Evolutionary conservation across 2,888 invertebrate genomes (phyloP).

Genomic region (Tribolium freemani): DNA sequence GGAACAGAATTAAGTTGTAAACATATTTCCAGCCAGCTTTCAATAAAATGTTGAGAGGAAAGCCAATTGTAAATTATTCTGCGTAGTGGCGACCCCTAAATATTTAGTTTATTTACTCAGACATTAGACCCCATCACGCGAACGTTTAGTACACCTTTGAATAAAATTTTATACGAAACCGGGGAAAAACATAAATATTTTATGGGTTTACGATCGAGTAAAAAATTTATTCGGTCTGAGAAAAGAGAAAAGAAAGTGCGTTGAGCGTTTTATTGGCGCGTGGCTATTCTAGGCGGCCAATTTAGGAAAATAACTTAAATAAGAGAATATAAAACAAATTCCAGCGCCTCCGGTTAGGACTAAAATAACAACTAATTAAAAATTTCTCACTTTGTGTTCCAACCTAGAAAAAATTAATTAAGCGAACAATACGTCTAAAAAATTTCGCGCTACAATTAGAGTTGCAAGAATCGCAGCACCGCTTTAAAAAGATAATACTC

Average conservation of each 20-base stretch:
- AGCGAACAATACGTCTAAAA: not conserved
- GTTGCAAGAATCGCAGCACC: constrained; percentile 9
- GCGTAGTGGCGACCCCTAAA: too few species aligned
- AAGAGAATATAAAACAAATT: not conserved
- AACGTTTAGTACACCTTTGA: constrained; percentile 27
- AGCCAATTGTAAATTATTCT: constrained; percentile 10
- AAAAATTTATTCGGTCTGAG: constrained; percentile 21
- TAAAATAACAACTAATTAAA: constrained; percentile 2
- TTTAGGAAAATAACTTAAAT: not conserved
- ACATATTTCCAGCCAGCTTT: constrained; percentile 13
- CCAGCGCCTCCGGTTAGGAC: not conserved
- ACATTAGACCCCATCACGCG: constrained; percentile 10
- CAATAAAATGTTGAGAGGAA: constrained; percentile 9
- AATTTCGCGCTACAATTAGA: not conserved
- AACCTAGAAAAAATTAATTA: not conserved
- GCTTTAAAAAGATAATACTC: constrained; percentile 30
- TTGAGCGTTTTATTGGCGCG: not conserved
- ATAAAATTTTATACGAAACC: constrained; percentile 23
- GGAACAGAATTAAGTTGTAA: constrained; percentile 13
- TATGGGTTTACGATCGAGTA: constrained; percentile 27
- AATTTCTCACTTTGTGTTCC: not conserved
- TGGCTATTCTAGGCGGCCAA: not conserved
- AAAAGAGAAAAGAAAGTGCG: not conserved
- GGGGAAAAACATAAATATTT: constrained; percentile 20
- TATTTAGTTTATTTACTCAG: constrained; percentile 19